A percentile compares a stretch with the other conserved stretches of the same genome.
These are phyloP conservation scores for Anguilla japonica DNA, from an alignment of 2,113 vertebrate genomes.

Conservation along the genomic window DNA sequence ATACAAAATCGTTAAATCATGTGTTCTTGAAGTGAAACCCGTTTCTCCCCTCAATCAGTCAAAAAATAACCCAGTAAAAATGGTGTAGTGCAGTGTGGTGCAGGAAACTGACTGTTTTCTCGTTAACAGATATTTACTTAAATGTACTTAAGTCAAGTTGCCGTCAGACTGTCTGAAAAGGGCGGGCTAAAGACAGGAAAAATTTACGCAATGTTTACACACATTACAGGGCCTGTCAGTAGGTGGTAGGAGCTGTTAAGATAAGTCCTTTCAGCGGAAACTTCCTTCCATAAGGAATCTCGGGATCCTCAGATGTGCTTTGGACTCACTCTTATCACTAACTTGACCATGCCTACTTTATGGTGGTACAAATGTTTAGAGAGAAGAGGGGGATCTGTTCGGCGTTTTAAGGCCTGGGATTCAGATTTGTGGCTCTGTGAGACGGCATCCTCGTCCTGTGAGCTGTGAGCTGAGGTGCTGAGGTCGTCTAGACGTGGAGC, in stretches of 20 bases:
- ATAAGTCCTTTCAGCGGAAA: conserved; percentile 60
- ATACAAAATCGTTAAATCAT: background rate
- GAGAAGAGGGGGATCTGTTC: conserved; percentile 46
- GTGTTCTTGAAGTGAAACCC: background rate
- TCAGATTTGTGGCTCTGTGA: conserved; percentile 52
- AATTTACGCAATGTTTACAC: conserved; percentile 58
- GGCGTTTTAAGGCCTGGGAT: conserved; percentile 14
- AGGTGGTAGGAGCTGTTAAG: conserved; percentile 68
- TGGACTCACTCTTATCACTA: conserved; percentile 63
- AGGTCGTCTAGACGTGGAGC: conserved; percentile 42
- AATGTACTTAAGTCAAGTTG: conserved; percentile 56
- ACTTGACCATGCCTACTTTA: conserved; percentile 57
- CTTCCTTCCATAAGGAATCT: conserved; percentile 59
- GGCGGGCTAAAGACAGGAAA: conserved; percentile 57
- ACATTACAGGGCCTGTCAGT: conserved; percentile 54
- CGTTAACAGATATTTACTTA: background rate
- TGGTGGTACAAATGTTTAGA: conserved; percentile 42
- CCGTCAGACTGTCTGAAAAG: conserved; percentile 63
- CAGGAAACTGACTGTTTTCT: background rate
- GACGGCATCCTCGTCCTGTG: conserved; percentile 43
- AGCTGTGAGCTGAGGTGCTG: conserved; percentile 39
- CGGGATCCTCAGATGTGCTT: conserved; percentile 54
- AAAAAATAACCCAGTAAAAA: too few species aligned
- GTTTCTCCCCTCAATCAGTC: too few species aligned
- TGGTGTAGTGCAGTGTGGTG: too few species aligned